Percentiles rank a stretch among this genome's conserved stretches.
Evolutionary conservation across 2,888 invertebrate species (phyloP).

Genomic region (Onthophagus sagittarius): DNA sequence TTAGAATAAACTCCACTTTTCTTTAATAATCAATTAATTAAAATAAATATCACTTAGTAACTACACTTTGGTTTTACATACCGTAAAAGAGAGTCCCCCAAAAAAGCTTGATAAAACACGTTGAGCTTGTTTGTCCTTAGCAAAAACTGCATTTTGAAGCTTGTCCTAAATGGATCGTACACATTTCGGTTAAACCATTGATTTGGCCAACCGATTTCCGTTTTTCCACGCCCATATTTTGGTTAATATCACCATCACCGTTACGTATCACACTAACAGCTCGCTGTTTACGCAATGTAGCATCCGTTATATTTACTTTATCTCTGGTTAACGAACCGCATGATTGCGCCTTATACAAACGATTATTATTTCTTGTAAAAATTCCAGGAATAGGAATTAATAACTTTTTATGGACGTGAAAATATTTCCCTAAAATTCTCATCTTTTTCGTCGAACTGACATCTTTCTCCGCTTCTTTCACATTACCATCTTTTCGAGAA

Average conservation of each 20-base stretch:
- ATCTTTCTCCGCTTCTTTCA: constrained; percentile 25
- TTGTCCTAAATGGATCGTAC: constrained; percentile 55
- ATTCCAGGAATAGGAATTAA: constrained; percentile 59
- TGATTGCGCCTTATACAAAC: constrained; percentile 60
- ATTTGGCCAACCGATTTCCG: constrained; percentile 39
- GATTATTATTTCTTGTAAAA: constrained; percentile 49
- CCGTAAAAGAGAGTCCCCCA: not conserved
- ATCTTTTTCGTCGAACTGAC: constrained; percentile 53
- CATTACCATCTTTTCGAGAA: constrained; percentile 30
- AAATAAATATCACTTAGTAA: constrained; percentile 22
- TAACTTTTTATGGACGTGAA: constrained; percentile 64
- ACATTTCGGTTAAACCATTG: constrained; percentile 51
- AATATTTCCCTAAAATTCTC: constrained; percentile 62
- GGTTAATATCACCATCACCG: constrained; percentile 53
- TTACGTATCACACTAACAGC: constrained; percentile 47
- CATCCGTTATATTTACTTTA: constrained; percentile 47
- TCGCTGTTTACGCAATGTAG: constrained; percentile 46
- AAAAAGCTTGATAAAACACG: not conserved
- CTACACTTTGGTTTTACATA: constrained; percentile 25
- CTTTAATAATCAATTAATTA: no score
- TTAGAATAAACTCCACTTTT: not conserved
- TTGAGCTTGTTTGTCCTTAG: constrained; percentile 40
- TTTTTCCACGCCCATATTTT: constrained; percentile 46
- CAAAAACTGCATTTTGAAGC: constrained; percentile 58
- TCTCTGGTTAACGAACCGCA: constrained; percentile 60